Conservation (phyloP, 2,113 vertebrate species). For the Pangasianodon gigas region DNA sequence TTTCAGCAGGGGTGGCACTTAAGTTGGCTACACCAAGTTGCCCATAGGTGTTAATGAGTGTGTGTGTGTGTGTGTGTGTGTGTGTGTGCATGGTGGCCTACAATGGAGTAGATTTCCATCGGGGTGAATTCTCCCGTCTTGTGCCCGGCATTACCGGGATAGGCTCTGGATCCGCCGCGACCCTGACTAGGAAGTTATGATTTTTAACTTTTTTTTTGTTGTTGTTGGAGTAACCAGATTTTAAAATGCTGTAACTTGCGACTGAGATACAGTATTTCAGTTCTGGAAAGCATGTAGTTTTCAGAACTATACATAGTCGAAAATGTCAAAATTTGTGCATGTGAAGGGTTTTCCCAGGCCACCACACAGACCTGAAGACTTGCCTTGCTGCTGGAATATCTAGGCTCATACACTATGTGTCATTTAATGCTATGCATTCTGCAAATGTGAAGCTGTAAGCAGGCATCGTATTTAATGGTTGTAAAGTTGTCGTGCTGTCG, state of each 20-base stretch:
- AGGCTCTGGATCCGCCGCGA: not conserved
- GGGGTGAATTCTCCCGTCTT: not conserved
- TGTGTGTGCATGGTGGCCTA: not conserved
- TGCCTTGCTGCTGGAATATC: not conserved
- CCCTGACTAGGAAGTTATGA: no score
- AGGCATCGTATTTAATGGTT: not conserved
- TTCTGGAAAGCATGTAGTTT: not conserved
- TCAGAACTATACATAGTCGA: not conserved
- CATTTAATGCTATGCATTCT: not conserved
- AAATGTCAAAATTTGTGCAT: not conserved
- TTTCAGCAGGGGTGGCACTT: no score
- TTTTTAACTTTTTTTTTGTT: not conserved
- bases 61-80: no score
- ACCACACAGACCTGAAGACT: not conserved
- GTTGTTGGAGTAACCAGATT: not conserved
- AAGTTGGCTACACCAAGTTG: no score
- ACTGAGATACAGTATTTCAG: not conserved
- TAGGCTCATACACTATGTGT: no score
- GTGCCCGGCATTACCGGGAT: not conserved
- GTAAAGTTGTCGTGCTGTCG: not conserved
- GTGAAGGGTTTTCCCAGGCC: not conserved
- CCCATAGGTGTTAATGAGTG: no score
- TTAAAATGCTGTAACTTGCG: not conserved
- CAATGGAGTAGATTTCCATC: not conserved
- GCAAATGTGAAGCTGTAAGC: not conserved